Conservation (phyloP, 2,888 invertebrate species). For the Blastobasis adustella region DNA sequence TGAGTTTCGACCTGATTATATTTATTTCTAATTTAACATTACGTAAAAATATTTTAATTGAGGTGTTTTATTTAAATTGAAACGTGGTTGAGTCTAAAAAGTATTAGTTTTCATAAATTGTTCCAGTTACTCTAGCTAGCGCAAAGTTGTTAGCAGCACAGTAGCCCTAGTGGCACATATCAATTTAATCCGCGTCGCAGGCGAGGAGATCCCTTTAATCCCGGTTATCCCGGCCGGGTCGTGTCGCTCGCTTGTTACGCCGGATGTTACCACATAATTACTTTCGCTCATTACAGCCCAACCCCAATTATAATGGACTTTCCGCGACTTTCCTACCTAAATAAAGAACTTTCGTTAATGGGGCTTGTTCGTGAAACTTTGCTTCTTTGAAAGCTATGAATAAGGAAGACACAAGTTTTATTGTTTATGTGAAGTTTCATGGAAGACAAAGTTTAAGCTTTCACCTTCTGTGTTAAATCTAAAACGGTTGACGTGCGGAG, state of each 20-base stretch:
- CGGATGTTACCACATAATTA: conserved; percentile 66
- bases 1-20: no score
- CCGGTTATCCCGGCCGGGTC: conserved; percentile 34
- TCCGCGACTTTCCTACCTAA: conserved; percentile 18
- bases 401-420: no score
- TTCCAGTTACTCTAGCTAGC: not conserved
- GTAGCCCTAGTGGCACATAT: conserved; percentile 46
- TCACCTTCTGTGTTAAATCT: no score
- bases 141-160: not conserved
- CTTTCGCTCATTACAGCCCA: conserved; percentile 43
- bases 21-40: no score
- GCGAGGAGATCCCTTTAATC: conserved; percentile 61
- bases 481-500: no score
- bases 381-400: no score
- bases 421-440: no score
- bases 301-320: conserved; percentile 32
- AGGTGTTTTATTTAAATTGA: no score
- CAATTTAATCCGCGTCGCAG: conserved; percentile 62
- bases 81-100: no score
- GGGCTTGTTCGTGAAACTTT: conserved; percentile 8
- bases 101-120: no score
- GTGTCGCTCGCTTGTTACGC: conserved; percentile 47
- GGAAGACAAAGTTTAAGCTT: no score
- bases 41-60: no score
- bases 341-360: conserved; percentile 14